Conservation (phyloP, 2,888 invertebrate species). For the Torymus auratus region DNA sequence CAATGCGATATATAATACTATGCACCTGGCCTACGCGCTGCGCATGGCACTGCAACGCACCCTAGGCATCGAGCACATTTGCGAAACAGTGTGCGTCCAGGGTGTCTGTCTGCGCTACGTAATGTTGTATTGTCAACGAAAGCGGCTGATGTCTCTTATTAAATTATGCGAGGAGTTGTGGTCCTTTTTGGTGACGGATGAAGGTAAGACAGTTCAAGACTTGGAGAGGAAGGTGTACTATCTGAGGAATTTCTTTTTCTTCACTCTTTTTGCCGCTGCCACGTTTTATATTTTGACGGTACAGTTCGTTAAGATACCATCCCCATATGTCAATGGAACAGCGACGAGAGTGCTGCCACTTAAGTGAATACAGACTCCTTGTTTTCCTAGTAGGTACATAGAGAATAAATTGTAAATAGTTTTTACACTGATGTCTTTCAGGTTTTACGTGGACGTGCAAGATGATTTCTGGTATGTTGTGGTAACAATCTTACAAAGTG, state of each 20-base stretch:
- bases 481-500: not conserved
- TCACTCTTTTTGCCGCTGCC: not conserved
- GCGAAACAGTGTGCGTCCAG: not conserved
- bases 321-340: not conserved
- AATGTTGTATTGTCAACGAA: not conserved
- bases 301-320: not conserved
- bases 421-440: not conserved
- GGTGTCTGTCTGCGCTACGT: not conserved
- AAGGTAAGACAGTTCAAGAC: not conserved
- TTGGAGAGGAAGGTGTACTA: constrained; percentile 32
- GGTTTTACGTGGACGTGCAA: constrained; percentile 2
- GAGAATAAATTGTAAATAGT: too few relatives aligned
- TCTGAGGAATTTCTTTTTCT: not conserved
- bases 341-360: too few relatives aligned
- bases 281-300: not conserved
- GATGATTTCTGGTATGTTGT: not conserved
- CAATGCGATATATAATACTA: not conserved
- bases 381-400: too few relatives aligned
- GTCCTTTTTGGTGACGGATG: not conserved
- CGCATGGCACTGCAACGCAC: not conserved
- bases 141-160: not conserved
- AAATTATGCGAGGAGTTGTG: constrained; percentile 15
- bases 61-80: constrained; percentile 1
- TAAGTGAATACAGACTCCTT: too few relatives aligned
- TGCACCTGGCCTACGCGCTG: not conserved